Conservation (phyloP, 2,888 invertebrate genomes). For the Trisateles emortualis region DNA sequence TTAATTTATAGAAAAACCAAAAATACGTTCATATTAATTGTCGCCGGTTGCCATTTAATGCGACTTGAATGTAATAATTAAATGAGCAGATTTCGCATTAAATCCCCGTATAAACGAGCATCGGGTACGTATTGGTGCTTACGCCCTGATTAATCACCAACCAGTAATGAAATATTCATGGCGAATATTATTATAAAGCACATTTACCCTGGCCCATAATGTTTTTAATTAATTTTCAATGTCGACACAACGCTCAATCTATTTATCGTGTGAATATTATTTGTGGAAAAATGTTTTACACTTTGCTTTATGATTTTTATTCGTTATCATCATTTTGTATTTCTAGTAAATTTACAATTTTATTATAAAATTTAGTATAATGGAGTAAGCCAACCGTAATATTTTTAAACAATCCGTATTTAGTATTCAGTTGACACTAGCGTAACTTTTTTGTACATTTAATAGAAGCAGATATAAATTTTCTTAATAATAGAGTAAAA, state of each 20-base stretch:
- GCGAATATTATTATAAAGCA: slow-evolving; percentile 11
- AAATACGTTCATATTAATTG: neutral
- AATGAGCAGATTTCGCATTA: slow-evolving; percentile 1
- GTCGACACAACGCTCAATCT: neutral
- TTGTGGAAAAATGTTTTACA: neutral
- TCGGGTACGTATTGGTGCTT: slow-evolving; percentile 2
- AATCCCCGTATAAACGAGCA: slow-evolving; percentile 9
- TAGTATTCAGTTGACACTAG: no score
- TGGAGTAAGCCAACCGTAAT: no score
- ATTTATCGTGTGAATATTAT: neutral
- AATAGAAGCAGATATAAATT: no score
- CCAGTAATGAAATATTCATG: slow-evolving; percentile 16
- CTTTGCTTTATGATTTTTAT: neutral
- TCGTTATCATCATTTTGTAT: neutral
- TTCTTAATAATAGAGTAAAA: no score
- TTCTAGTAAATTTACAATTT: neutral
- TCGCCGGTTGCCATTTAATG: neutral
- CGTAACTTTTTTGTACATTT: no score
- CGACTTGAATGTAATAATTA: slow-evolving; percentile 11
- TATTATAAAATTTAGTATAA: neutral
- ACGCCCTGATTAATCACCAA: slow-evolving; percentile 18
- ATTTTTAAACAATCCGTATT: no score
- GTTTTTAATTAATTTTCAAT: slow-evolving; percentile 16
- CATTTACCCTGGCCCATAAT: neutral
- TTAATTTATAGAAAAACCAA: no score